Base-by-base conservation (phyloP, 2,113 vertebrate genomes). In the Pyrgilauda ruficollis region DNA sequence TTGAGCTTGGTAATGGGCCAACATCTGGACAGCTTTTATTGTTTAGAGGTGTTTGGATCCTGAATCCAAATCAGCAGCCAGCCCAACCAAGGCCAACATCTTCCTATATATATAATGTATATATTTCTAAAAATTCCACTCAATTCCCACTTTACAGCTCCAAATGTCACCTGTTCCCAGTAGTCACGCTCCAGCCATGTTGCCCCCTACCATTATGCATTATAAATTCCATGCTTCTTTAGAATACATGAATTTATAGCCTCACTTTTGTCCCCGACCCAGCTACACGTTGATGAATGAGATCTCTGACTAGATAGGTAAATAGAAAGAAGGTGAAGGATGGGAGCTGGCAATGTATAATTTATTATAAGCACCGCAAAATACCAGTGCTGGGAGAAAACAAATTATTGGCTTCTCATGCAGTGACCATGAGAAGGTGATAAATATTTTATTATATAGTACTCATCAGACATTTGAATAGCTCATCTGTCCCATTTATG, bases 401-500 rank as follows among this genome's bases (percentile, higher is more conserved):
- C 97, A 97, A 96, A 97, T 95, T 95, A 97, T 95, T 76, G 93
- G 92, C 80, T 96, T 92, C 93, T 96, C 93, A 95, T 90, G 96
- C 97, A 67, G 79, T 97, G 96, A 96, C 97, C 97, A 84, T 89
- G 95, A 96, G 97, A 89, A 93, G 28, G 53, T 88, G 92, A 96
- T 98, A 96, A 97, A 97, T 98, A 97, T 98, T 98, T 97, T 95
- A 98, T 96, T 90, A 74, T 78, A 80, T 91, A 92, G 93, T 81
- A 80, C 96, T 97, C 97, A 95, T 97, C 97, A 96, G 97, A 97
- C 96, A 96, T 97, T 68, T 96, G 97, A 98, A 96, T 97, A 95
- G 96, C 97, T 97, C 97, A 97, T 97, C 97, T 97, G 97, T 97
- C 97, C 98, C 97, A 97, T 97, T 98, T 97, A 97, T 97, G 97